Conservation (phyloP, 2,888 invertebrate genomes). For the Pherbina coryleti region DNA sequence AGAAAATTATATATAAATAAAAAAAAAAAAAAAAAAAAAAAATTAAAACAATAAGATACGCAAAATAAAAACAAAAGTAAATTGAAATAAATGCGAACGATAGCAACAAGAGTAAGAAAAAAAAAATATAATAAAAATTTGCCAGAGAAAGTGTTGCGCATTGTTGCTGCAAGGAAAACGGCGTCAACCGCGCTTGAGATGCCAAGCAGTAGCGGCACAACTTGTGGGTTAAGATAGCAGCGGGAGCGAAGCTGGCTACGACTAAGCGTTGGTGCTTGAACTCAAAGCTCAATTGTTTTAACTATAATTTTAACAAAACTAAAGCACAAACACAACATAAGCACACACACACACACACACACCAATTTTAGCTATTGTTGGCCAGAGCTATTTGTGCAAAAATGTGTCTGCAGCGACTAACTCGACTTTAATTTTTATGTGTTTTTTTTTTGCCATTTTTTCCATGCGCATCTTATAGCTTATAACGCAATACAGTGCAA, state of each 20-base stretch:
- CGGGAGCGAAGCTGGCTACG: background rate
- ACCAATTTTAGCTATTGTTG: background rate
- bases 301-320: background rate
- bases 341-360: background rate
- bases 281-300: conserved; percentile 1
- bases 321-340: background rate
- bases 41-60: background rate
- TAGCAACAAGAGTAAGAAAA: background rate
- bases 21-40: background rate
- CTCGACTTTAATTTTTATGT: background rate
- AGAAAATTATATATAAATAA: too few relatives aligned
- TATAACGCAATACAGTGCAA: background rate
- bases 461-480: background rate
- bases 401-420: too few relatives aligned
- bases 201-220: background rate
- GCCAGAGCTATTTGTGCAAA: too few relatives aligned
- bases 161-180: background rate
- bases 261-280: conserved; percentile 7
- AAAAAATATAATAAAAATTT: conserved; percentile 39
- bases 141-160: conserved; percentile 44
- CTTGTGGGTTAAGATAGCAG: background rate
- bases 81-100: background rate
- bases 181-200: background rate
- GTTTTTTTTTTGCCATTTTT: background rate
- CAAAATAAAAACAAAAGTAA: conserved; percentile 12